A percentile compares a stretch with the other conserved stretches of the same genome.
phyloP scores from a whole-genome alignment of 2,113 vertebrate genomes.

The Sapajus apella region DNA sequence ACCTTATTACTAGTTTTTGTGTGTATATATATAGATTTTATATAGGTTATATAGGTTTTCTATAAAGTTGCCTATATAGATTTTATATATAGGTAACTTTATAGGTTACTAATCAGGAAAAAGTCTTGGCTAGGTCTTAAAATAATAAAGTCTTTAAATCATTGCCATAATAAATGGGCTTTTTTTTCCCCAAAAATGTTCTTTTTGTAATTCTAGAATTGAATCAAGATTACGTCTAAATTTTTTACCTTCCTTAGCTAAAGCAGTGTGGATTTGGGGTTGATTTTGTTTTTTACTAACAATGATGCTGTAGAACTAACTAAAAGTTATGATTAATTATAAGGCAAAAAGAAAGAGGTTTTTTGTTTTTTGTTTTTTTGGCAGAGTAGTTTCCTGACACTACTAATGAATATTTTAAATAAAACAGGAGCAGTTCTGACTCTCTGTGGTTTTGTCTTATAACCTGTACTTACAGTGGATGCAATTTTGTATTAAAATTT shows the following conservation, averaged over 20 bases:
- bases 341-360: background rate
- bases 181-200: background rate
- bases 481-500: conserved; percentile 72
- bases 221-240: background rate
- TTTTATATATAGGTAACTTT: background rate
- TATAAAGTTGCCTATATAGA: too few species aligned
- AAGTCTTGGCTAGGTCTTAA: background rate
- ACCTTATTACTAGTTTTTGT: background rate
- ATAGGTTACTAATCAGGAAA: background rate
- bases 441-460: conserved; percentile 32
- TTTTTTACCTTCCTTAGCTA: background rate
- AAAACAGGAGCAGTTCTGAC: conserved; percentile 33
- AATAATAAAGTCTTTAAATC: background rate
- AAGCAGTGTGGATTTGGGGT: background rate
- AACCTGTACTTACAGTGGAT: conserved; percentile 61
- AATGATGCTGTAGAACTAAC: background rate
- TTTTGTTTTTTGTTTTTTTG: background rate
- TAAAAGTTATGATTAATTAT: background rate
- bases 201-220: background rate
- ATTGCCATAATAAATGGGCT: background rate
- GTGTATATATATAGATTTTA: too few species aligned
- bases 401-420: background rate
- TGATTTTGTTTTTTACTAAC: background rate
- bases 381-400: conserved; percentile 25
- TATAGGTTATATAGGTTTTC: too few species aligned